Conservation (phyloP, 1,140 invertebrate genomes). For the Pissodes strobi region DNA sequence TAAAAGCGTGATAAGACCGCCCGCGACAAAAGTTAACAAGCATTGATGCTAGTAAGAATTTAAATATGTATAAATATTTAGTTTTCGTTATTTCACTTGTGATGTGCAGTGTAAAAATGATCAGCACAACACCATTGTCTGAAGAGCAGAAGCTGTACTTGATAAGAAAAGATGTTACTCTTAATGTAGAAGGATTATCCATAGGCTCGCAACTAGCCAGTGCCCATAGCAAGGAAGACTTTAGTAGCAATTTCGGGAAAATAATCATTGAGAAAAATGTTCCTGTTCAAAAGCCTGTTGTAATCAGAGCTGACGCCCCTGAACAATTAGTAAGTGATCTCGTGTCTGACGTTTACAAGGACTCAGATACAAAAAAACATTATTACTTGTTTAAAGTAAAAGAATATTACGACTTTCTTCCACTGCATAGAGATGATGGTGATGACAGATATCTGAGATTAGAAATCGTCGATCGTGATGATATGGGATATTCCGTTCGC, state of each 20-base stretch:
- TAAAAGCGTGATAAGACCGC: no score
- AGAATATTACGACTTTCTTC: constrained; percentile 29
- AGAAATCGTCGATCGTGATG: constrained; percentile 15
- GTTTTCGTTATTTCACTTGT: constrained; percentile 11
- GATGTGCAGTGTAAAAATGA: not conserved
- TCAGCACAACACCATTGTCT: not conserved
- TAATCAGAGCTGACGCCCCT: no score
- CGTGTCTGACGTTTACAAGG: not conserved
- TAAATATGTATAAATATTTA: not conserved
- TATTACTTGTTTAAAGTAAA: constrained; percentile 22
- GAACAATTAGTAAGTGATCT: not conserved
- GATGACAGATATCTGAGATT: constrained; percentile 8
- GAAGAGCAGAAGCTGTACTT: not conserved
- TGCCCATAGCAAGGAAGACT: no score
- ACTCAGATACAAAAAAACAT: constrained; percentile 21
- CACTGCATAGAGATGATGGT: not conserved
- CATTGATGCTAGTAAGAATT: not conserved
- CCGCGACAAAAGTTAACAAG: no score
- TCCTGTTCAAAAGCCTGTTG: no score
- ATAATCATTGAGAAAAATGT: no score
- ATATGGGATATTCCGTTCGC: constrained; percentile 6
- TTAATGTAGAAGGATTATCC: not conserved
- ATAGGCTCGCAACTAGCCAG: no score
- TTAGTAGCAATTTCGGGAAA: no score
- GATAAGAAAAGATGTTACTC: not conserved